Evolutionary conservation across 2,888 invertebrate genomes (phyloP).

Genomic region (Pyralis farinalis): DNA sequence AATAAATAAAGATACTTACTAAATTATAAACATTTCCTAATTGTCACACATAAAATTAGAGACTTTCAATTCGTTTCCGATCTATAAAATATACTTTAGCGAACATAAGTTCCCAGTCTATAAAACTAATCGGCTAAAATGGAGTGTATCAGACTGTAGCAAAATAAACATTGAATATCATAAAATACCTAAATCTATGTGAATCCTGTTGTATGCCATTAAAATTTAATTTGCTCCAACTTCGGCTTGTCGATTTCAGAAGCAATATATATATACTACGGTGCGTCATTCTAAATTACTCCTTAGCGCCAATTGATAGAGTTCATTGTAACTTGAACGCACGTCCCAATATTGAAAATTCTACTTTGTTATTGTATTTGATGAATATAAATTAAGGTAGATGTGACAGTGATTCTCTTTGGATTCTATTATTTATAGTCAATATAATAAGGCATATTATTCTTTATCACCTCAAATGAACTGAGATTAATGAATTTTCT

Average conservation of each 20-base stretch:
- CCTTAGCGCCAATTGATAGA: slow-evolving; percentile 25
- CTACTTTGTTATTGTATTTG: slow-evolving; percentile 51
- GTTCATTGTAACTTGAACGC: slow-evolving; percentile 26
- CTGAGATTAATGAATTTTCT: background rate
- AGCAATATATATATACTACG: slow-evolving; percentile 1
- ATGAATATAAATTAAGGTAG: slow-evolving; percentile 60
- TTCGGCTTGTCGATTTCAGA: slow-evolving; percentile 6
- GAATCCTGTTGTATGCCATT: slow-evolving; percentile 10
- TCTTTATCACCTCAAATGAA: background rate
- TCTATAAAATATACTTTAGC: no score
- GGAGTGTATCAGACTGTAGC: background rate
- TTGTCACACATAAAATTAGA: no score
- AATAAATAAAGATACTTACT: no score
- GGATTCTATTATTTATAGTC: slow-evolving; percentile 41
- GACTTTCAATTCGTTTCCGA: no score
- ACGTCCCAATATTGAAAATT: slow-evolving; percentile 31
- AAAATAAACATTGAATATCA: slow-evolving; percentile 1
- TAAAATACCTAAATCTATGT: slow-evolving; percentile 5
- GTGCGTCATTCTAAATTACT: slow-evolving; percentile 18
- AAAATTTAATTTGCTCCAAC: slow-evolving; percentile 9
- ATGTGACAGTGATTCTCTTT: slow-evolving; percentile 42
- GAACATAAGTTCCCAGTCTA: no score
- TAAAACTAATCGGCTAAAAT: background rate
- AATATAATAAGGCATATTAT: slow-evolving; percentile 8
- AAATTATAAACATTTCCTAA: no score